Evolutionary conservation across 53 echinoderm and acorn worm species (phyloP).

Genomic region (Actinopyga echinites): DNA sequence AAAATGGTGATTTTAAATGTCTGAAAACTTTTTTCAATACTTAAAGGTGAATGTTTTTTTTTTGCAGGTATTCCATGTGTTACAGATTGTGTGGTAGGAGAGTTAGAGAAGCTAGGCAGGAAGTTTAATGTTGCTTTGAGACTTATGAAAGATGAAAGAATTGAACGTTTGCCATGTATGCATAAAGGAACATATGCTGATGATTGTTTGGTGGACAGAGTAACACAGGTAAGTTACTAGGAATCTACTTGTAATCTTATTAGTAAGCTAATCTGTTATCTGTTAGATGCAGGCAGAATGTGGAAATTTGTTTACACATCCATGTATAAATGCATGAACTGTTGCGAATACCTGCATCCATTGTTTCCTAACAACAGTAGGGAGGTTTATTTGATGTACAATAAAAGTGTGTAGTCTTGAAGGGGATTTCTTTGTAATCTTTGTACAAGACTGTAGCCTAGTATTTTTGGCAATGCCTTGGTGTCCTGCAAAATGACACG

Average conservation of each 20-base stretch:
- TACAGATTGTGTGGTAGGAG: constrained; percentile 96
- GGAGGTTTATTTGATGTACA: no score
- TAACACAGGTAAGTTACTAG: constrained; percentile 69
- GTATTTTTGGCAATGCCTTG: no score
- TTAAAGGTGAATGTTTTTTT: background rate
- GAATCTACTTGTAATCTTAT: background rate
- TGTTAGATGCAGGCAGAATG: background rate
- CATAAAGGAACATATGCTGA: constrained; percentile 93
- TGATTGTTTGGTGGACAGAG: constrained; percentile 95
- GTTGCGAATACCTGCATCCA: background rate
- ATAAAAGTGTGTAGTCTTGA: no score
- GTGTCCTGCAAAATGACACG: no score
- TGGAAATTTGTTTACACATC: background rate
- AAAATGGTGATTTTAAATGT: no score
- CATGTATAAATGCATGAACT: background rate
- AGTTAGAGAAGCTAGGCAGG: constrained; percentile 92
- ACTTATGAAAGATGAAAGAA: constrained; percentile 79
- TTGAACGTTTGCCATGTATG: constrained; percentile 93
- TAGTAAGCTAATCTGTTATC: no score
- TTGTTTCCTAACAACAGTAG: no score
- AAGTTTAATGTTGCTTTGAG: constrained; percentile 84
- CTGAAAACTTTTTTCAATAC: no score
- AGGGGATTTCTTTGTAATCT: no score
- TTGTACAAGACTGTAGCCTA: no score
- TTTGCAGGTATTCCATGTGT: constrained; percentile 89